Evolutionary conservation across 2,113 vertebrate genomes (phyloP).

Genomic region (Cynopterus brachyotis): DNA sequence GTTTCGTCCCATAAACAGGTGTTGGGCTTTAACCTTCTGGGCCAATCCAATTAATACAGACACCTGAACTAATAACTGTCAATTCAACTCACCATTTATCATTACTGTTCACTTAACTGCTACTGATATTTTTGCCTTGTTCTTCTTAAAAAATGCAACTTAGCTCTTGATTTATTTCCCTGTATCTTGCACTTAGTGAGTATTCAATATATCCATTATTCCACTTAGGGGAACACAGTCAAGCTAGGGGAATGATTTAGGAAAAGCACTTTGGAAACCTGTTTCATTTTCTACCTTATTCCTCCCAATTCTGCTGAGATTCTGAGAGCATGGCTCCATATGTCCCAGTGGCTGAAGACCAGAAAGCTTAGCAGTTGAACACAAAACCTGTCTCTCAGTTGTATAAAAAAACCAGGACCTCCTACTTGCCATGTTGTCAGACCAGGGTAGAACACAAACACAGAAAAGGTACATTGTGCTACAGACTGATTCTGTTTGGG

Average conservation of each 20-base stretch:
- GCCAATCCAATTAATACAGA: background rate
- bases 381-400: conserved; percentile 66
- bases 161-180: conserved; percentile 1
- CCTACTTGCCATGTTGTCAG: conserved; percentile 61
- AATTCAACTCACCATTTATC: background rate
- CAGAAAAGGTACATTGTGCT: background rate
- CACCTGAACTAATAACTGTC: background rate
- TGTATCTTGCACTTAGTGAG: background rate
- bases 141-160: background rate
- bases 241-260: background rate
- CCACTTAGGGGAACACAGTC: background rate
- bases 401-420: conserved; percentile 49
- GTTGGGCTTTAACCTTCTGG: background rate
- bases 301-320: conserved; percentile 32
- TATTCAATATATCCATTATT: background rate
- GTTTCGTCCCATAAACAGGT: background rate
- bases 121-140: background rate
- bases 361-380: conserved; percentile 43
- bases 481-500: background rate
- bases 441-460: background rate
- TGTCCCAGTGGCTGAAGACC: conserved; percentile 57
- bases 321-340: conserved; percentile 13
- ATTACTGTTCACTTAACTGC: background rate
- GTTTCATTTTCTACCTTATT: conserved; percentile 38
- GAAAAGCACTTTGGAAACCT: conserved; percentile 24